Conservation (phyloP, 2,113 vertebrate species). For the Pontoporia blainvillei region DNA sequence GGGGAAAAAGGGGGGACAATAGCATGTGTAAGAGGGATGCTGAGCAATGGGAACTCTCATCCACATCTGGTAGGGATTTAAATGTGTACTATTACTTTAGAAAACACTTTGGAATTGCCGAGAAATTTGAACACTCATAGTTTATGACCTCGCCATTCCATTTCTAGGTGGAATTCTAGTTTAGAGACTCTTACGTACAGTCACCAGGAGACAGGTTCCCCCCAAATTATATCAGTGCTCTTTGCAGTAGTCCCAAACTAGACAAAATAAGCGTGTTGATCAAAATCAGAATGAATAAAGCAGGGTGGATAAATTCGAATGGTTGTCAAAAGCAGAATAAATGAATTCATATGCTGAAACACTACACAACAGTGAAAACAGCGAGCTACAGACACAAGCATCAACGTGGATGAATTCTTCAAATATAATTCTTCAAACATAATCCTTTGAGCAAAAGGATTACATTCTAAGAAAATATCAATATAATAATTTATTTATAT, state of each 20-base stretch:
- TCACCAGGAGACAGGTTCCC: background rate
- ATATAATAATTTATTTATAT: background rate
- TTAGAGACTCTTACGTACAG: background rate
- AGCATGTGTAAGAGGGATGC: background rate
- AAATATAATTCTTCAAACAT: background rate
- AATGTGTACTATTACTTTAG: background rate
- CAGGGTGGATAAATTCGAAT: background rate
- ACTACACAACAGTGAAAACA: background rate
- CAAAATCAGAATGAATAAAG: background rate
- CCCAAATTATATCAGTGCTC: accelerated
- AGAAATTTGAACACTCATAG: background rate
- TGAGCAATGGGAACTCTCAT: background rate
- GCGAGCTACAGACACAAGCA: background rate
- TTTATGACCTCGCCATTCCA: background rate
- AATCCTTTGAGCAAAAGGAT: background rate
- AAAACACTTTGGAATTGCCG: background rate
- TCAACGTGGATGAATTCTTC: background rate
- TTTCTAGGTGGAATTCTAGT: background rate
- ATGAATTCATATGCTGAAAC: background rate
- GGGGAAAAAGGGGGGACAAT: background rate
- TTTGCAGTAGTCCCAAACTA: background rate
- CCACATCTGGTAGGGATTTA: background rate
- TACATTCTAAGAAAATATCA: background rate
- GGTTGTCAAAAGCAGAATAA: background rate
- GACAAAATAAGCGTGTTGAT: background rate